Evolutionary conservation across 2,888 invertebrate species (phyloP), one percentile per base, ranked within the genome.

Genomic region (Biston betularia): DNA sequence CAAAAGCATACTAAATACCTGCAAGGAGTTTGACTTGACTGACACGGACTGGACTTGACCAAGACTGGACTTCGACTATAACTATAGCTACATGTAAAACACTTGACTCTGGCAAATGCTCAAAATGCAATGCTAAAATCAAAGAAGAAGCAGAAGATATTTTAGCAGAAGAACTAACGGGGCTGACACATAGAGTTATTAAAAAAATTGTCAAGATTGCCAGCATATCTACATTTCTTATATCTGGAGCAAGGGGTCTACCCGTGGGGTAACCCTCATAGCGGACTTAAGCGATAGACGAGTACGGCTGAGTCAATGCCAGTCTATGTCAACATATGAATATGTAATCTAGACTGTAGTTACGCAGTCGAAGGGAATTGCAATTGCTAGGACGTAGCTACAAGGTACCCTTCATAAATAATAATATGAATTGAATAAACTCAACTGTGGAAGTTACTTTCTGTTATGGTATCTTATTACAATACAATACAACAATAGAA

Each of bases 271-370:
- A 60, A 55, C 73, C 70, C 68, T 69, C 67, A 71, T 65, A 63
- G 65, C 70, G 68, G 67, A 69, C 69, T 65, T 69, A 61, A 69
- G 65, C 65, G 69, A 66, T 65, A 69, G 65, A 66, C 58, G 57
- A 55, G 65, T 63, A 67, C 63, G 68, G 65, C 67, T 67, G 69
- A 70, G 65, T 71, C 70, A 67, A 70, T 65, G 66, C 65, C 63
- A 58, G 65, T 64, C 68, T 71, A 69, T 68, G 73, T 71, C 73
- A 73, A 73, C 70, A 71, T 73, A 73, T 73, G 73, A 73, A 70
- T 79, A 79, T 75, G 78, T 78, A 75, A 77, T 74, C 59, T 38
- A 52, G 48, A 66, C 38, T 50, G 57, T 45, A 67, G 45, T 59
- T 63, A 58, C 63, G 63, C 63, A 55, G 49, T 68, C 15, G 58